Base-by-base conservation (phyloP, 2,113 vertebrate species). In the Mormyrus lacerda region DNA sequence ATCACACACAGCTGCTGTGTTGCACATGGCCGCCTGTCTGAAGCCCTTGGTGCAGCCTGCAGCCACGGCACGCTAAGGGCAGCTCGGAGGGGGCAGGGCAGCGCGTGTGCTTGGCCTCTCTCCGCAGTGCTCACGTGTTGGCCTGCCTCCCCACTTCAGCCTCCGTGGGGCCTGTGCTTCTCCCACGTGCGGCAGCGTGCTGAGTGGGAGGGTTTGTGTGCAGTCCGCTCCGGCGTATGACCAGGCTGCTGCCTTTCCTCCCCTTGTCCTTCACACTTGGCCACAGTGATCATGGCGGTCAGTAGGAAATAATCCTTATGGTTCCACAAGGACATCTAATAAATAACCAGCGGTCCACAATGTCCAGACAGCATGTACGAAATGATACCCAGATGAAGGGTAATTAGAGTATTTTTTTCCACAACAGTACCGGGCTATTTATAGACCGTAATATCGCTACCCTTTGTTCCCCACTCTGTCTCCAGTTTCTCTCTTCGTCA, bases 201-300 rank as follows among this genome's bases (percentile, higher is more conserved):
- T 79, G 27, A 76, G 73, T 11, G 31, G 35, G 73, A 31, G 61
- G 44, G 61, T 53, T 51, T 87, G 17, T 45, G 61, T 35, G 82
- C 85, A 31, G 39, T 21, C 11, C 15, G 9, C 45, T 3, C 85
- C 48, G 1, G 15, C 85, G 31, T 85, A 79, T 76, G 89, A 48
- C 47, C 58, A n/a, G n/a, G n/a, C 47, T 39, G 24, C 84, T 51
- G 17, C 21, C 31, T 53, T 89, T 88, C n/a, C 87, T 87, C 27
- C 91, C 91, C 89, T 48, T 89, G 84, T 91, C 82, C 88, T 79
- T 48, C 24, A 45, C 19, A 27, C 83, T 47, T 48, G 35, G 83
- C 24, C 24, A 48, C 83, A 85, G 85, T 13, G 44, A 24, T 45
- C 44, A n/a, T 47, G 69, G 88, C 79, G 35, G 88, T 90, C 89